Evolutionary conservation across 2,113 vertebrate species (phyloP).

Genomic region (Trogon surrucura): DNA sequence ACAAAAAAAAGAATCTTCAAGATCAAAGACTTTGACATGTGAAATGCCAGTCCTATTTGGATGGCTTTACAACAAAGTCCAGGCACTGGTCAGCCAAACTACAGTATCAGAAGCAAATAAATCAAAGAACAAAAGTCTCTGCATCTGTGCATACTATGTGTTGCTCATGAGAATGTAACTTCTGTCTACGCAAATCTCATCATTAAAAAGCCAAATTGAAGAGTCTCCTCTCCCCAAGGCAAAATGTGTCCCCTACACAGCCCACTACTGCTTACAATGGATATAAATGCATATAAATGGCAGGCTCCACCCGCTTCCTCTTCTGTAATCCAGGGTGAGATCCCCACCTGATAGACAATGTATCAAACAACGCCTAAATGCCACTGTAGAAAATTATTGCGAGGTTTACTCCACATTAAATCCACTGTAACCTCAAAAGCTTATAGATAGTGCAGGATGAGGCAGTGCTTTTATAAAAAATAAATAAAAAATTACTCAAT

Average conservation of each 20-base stretch:
- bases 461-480: background rate
- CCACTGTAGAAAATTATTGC: background rate
- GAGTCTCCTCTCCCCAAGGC: background rate
- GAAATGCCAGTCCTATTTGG: background rate
- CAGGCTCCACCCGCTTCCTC: background rate
- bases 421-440: background rate
- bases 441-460: background rate
- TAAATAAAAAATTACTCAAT: background rate
- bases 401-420: background rate
- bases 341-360: background rate
- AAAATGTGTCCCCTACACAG: background rate
- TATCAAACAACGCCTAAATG: background rate
- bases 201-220: background rate
- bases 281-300: background rate
- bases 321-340: background rate
- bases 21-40: background rate
- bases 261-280: background rate
- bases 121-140: background rate
- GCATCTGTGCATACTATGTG: background rate
- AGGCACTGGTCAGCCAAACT: background rate
- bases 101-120: constrained; percentile 1
- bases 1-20: background rate
- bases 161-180: background rate
- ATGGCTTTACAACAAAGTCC: background rate
- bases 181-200: background rate